Conservation (phyloP, 2,888 invertebrate species). For the Cloeon dipterum region DNA sequence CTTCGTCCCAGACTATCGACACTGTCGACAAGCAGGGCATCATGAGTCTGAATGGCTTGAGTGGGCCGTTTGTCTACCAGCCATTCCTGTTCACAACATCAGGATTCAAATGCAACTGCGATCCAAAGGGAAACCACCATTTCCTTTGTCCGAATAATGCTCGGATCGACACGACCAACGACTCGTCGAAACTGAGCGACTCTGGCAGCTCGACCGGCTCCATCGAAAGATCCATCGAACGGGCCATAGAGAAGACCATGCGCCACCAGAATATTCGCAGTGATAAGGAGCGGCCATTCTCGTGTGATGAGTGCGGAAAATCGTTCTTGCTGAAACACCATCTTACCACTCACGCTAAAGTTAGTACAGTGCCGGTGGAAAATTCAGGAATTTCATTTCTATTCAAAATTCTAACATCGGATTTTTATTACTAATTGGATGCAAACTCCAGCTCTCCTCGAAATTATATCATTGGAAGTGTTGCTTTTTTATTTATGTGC, state of each 20-base stretch:
- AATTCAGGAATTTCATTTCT: no score
- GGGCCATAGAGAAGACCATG: neutral
- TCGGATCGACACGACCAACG: neutral
- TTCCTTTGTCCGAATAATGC: constrained; percentile 1
- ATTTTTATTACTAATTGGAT: no score
- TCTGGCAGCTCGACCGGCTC: neutral
- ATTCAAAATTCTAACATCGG: no score
- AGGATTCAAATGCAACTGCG: constrained; percentile 16
- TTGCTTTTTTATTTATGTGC: no score
- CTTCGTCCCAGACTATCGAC: neutral
- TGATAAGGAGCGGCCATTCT: constrained; percentile 4
- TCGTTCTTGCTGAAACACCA: constrained; percentile 5
- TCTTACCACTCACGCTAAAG: constrained; percentile 4
- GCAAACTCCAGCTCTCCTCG: no score
- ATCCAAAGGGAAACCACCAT: neutral
- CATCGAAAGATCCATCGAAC: neutral
- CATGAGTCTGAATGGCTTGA: constrained; percentile 6
- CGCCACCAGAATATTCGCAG: neutral
- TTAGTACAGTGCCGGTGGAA: no score
- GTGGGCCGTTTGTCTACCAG: constrained; percentile 9
- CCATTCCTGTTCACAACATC: constrained; percentile 10
- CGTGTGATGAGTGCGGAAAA: constrained; percentile 6
- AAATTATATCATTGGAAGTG: no score
- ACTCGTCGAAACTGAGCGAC: neutral
- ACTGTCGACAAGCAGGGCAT: neutral